Conservation (phyloP, 2,888 invertebrate genomes). For the Steinernema hermaphroditum region DNA sequence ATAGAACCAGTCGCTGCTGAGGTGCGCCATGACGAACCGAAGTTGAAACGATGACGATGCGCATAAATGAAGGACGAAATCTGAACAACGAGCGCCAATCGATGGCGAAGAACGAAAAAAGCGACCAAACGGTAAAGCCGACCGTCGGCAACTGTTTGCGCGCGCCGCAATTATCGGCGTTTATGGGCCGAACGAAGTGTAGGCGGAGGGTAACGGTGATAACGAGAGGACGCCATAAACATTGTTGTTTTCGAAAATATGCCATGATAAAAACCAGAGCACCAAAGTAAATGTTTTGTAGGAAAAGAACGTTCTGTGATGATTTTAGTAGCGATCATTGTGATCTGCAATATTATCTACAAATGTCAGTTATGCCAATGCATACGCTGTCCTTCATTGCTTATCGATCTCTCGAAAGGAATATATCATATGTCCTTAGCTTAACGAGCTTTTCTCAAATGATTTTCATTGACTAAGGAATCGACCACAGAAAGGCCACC, state of each 20-base stretch:
- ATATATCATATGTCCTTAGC: too few species aligned
- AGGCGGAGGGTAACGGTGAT: background rate
- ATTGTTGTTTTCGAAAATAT: background rate
- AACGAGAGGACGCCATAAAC: background rate
- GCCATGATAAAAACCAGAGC: too few species aligned
- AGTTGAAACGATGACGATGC: background rate
- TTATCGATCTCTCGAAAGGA: too few species aligned
- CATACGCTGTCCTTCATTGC: too few species aligned
- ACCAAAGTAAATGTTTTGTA: too few species aligned
- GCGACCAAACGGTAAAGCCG: background rate
- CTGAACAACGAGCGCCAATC: background rate
- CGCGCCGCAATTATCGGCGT: background rate
- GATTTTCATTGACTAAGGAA: too few species aligned
- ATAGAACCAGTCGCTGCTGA: constrained; percentile 8
- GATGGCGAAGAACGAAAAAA: background rate
- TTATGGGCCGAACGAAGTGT: background rate
- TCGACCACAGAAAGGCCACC: too few species aligned
- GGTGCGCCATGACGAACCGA: constrained; percentile 6
- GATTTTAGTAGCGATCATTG: too few species aligned
- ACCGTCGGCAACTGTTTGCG: background rate
- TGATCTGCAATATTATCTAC: too few species aligned
- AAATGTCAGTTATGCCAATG: too few species aligned
- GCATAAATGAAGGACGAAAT: constrained; percentile 13
- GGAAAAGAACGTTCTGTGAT: too few species aligned
- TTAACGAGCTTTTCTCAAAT: too few species aligned